phyloP scores from a whole-genome alignment of 2,888 invertebrate species.

The Nomada fucata region DNA sequence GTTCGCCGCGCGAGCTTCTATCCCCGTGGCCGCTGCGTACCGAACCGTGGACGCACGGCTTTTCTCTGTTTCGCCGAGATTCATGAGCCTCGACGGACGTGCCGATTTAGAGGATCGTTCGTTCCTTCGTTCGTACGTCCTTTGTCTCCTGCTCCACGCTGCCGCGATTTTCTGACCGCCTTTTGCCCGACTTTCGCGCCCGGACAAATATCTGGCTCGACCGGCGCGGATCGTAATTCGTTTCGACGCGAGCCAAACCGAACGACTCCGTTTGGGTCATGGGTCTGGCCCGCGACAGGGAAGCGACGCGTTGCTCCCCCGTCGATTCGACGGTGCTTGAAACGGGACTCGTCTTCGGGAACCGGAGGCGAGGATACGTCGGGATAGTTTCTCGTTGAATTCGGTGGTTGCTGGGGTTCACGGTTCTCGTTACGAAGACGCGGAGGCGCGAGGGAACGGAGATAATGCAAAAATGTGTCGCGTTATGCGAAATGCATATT shows the following conservation, averaged over 20 bases:
- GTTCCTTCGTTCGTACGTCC: constrained; percentile 29
- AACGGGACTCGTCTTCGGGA: no score
- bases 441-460: no score
- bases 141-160: constrained; percentile 31
- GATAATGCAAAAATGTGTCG: no score
- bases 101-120: constrained; percentile 71
- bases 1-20: constrained; percentile 21
- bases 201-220: constrained; percentile 36
- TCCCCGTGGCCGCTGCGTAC: constrained; percentile 46
- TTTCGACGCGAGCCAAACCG: not conserved
- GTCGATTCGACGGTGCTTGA: no score
- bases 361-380: no score
- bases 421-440: no score
- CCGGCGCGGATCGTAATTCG: constrained; percentile 32
- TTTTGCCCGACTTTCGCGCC: constrained; percentile 15
- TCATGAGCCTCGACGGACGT: constrained; percentile 70
- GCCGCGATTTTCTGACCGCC: constrained; percentile 33
- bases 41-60: constrained; percentile 58
- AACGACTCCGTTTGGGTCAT: not conserved
- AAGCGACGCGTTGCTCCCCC: no score
- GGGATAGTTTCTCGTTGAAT: no score
- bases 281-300: not conserved
- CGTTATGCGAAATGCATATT: no score
- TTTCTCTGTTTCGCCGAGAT: constrained; percentile 66
- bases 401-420: no score